Percentiles rank a stretch among this genome's conserved stretches.
Conservation (phyloP, 2,797 vertebrate species). For the Pangasius djambal region DNA sequence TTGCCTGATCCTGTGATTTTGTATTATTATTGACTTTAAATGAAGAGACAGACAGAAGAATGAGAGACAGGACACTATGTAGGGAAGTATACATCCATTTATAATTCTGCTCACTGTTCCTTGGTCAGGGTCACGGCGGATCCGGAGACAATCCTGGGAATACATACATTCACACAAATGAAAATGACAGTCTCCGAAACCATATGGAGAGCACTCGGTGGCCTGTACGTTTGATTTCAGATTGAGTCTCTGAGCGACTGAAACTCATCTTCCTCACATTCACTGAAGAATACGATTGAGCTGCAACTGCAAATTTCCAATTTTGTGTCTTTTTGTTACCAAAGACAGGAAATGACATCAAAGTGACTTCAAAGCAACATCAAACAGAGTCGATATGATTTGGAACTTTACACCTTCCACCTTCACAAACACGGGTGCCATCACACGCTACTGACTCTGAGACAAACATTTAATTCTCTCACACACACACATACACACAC, state of each 20-base stretch:
- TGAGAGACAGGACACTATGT: not conserved
- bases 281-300: not conserved
- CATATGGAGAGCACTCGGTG: not conserved
- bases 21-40: constrained; percentile 2
- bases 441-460: constrained; percentile 9
- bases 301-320: not conserved
- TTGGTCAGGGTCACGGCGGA: not conserved
- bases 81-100: not conserved
- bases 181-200: not conserved
- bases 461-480: not conserved
- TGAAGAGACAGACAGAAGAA: not conserved
- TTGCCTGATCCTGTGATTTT: not conserved
- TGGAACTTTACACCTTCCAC: constrained; percentile 7
- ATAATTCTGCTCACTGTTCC: not conserved
- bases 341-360: constrained; percentile 8
- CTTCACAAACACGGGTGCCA: constrained; percentile 13
- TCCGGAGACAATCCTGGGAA: not conserved
- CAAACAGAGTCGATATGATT: not conserved
- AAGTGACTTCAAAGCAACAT: constrained; percentile 14
- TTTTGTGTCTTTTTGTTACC: constrained; percentile 1
- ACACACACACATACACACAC: not conserved
- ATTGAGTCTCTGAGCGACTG: not conserved
- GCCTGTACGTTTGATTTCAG: not conserved
- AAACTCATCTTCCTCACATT: not conserved
- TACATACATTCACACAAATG: not conserved